phyloP scores from a whole-genome alignment of 2,888 invertebrate species.

The Orthosia incerta region DNA sequence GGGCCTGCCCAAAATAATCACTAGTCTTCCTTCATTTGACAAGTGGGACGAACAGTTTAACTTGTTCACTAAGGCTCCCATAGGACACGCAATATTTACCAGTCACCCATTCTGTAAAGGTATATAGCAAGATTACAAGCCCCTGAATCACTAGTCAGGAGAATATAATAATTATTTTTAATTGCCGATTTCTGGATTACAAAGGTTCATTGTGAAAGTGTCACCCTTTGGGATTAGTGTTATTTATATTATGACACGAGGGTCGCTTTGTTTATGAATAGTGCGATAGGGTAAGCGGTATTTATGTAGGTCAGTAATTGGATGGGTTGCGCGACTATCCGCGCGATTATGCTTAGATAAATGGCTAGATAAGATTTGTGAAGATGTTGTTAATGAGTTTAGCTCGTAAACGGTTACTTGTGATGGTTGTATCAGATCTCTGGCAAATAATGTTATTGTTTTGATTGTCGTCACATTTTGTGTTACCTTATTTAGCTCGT shows the following conservation, averaged over 20 bases:
- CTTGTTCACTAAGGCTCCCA: background rate
- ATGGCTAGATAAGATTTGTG: slow-evolving; percentile 29
- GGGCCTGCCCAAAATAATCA: background rate
- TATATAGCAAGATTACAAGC: background rate
- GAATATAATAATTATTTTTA: slow-evolving; percentile 58
- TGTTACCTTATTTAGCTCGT: background rate
- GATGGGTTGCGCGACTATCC: slow-evolving; percentile 39
- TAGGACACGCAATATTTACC: background rate
- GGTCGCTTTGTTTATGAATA: slow-evolving; percentile 59
- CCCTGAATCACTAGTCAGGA: slow-evolving; percentile 4
- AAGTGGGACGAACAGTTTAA: background rate
- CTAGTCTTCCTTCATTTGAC: background rate
- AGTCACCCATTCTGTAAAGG: background rate
- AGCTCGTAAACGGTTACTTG: slow-evolving; percentile 20
- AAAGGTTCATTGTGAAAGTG: slow-evolving; percentile 43
- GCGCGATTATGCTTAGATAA: slow-evolving; percentile 40
- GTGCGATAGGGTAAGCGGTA: slow-evolving; percentile 52
- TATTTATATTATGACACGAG: slow-evolving; percentile 55
- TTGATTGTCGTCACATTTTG: background rate
- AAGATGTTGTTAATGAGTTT: slow-evolving; percentile 34
- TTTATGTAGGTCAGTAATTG: slow-evolving; percentile 60
- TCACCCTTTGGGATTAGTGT: slow-evolving; percentile 49
- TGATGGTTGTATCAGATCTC: background rate
- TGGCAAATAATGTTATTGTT: background rate
- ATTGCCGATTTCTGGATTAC: slow-evolving; percentile 48